These are phyloP conservation scores for Parotocinclus haroldoi DNA, from an alignment of 2,797 vertebrate genomes.

Conservation along the genomic window DNA sequence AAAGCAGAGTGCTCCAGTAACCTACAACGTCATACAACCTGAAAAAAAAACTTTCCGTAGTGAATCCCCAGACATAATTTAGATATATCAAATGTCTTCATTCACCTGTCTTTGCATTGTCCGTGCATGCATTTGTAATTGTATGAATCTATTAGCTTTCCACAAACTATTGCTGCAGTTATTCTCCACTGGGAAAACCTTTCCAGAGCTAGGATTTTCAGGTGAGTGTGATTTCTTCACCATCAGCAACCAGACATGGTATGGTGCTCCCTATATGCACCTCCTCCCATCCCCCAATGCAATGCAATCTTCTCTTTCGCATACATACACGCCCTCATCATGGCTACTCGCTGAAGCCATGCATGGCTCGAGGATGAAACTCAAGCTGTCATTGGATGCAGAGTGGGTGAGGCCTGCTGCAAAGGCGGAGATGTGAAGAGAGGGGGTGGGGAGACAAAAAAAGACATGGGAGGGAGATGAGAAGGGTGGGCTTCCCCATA, in stretches of 20 bases:
- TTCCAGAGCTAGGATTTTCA: slow-evolving; percentile 13
- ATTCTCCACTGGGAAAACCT: slow-evolving; percentile 1
- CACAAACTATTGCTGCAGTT: slow-evolving; percentile 25
- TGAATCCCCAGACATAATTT: too few relatives aligned
- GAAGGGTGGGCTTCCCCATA: slow-evolving; percentile 40
- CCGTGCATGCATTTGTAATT: not conserved
- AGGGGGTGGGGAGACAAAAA: not conserved
- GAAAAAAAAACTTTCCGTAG: too few relatives aligned
- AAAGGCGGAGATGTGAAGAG: slow-evolving; percentile 34
- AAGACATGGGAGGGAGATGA: not conserved
- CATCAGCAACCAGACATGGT: slow-evolving; percentile 16
- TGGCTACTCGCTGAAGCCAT: slow-evolving; percentile 32
- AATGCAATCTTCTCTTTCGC: slow-evolving; percentile 5
- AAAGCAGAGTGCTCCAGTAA: too few relatives aligned
- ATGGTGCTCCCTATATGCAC: not conserved
- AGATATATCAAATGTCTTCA: too few relatives aligned
- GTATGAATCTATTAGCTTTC: slow-evolving; percentile 5
- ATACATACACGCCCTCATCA: slow-evolving; percentile 5
- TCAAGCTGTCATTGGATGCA: slow-evolving; percentile 43
- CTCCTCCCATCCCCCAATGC: not conserved
- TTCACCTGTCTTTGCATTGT: too few relatives aligned
- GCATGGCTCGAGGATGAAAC: slow-evolving; percentile 37
- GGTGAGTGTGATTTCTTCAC: slow-evolving; percentile 15
- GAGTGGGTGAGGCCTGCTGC: slow-evolving; percentile 46
- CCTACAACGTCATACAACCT: too few relatives aligned